These are phyloP conservation scores for Aleiodes alternator DNA, from an alignment of 2,888 invertebrate genomes.

Conservation along the genomic window DNA sequence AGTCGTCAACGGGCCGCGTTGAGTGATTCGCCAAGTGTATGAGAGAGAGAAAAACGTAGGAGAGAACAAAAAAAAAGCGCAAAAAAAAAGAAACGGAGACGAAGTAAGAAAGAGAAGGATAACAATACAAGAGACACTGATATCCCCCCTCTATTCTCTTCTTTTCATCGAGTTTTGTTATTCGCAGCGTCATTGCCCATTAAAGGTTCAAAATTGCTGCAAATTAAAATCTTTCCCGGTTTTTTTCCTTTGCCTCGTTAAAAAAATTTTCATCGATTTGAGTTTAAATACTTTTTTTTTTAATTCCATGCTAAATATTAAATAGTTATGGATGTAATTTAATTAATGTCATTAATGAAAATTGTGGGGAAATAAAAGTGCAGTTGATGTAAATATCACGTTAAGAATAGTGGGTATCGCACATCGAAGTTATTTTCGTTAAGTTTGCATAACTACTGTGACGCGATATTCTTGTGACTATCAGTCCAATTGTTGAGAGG, in stretches of 20 bases:
- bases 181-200: constrained; percentile 40
- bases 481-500: constrained; percentile 24
- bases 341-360: background rate
- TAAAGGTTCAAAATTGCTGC: constrained; percentile 18
- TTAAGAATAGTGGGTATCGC: constrained; percentile 40
- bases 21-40: constrained; percentile 51
- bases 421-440: constrained; percentile 50
- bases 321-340: constrained; percentile 7
- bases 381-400: constrained; percentile 8
- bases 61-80: background rate
- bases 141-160: constrained; percentile 7
- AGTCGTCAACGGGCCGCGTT: constrained; percentile 64
- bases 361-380: background rate
- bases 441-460: constrained; percentile 45
- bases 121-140: constrained; percentile 17
- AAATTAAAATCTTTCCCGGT: constrained; percentile 5
- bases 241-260: background rate
- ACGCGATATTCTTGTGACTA: constrained; percentile 35
- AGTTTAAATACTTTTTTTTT: background rate
- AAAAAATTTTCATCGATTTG: background rate
- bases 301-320: background rate
- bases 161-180: constrained; percentile 20
- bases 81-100: background rate
- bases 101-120: constrained; percentile 28
- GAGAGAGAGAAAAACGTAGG: constrained; percentile 9